Base-by-base conservation (phyloP, 2,888 invertebrate genomes). In the Tetropium fuscum region DNA sequence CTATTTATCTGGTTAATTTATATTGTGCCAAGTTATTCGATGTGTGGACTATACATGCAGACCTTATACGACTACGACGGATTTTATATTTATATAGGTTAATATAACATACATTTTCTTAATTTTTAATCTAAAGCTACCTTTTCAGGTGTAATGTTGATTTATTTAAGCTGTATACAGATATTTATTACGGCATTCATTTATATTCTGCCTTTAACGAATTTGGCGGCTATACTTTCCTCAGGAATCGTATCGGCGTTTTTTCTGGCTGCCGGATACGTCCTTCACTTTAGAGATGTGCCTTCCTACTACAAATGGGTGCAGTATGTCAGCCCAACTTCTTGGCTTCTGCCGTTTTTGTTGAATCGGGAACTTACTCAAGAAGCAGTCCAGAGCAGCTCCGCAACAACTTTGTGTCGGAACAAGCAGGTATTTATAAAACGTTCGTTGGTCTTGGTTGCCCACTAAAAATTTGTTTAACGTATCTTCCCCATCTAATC, bases 21-120 rank as follows among this genome's bases (percentile, higher is more conserved):
- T 78, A 78, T 95, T 49, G 88, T 95, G 58, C 97, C 97, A 10
- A 93, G 94, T 38, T 94, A 93, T 78, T 92, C 93, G 11, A 94
- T 95, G 94, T 90, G 91, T 18, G 94, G 94, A 0, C 81, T 94
- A 0, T 93, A 94, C 72, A 88, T 89, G 71, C 90, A 90, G 74
- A 85, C 87, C 7, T 84, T 85, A 8, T 86, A 84, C 41, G 87
- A 88, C 74, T 86, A 89, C 69, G 88, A 88, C 51, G 90, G 90
- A 65, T 90, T 90, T 77, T 90, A 90, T 78, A 82, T 88, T 65
- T 90, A 90, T 77, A 85, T 90, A 84, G 90, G 90, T 90, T 15
- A 20, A 41, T 57, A 36, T 1, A 43, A 53, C 5, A 30, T 19
- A 18, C 10, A 4, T 11, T 25, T 41, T 40, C 5, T 20, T 4